A percentile compares a stretch with the other conserved stretches of the same genome.
Evolutionary conservation across 92 coral and sea anemone species (phyloP).

Genomic region (Pocillopora meandrina): DNA sequence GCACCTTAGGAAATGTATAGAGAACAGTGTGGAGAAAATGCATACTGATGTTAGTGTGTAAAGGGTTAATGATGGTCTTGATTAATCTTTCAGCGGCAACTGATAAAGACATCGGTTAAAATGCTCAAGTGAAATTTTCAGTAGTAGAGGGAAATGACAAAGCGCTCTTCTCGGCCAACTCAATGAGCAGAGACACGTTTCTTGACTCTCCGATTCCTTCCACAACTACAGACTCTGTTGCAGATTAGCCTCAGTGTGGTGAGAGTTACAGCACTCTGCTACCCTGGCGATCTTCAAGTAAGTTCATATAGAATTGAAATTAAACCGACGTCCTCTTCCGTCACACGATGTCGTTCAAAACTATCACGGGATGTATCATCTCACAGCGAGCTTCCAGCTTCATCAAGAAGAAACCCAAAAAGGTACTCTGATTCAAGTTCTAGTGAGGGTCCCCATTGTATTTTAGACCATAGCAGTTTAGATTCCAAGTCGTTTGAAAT

Average conservation of each 20-base stretch:
- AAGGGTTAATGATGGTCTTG: no score
- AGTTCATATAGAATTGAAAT: background rate
- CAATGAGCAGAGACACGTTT: slow-evolving; percentile 26
- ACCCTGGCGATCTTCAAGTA: background rate
- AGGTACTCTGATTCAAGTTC: background rate
- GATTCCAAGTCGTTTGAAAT: background rate
- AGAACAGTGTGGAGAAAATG: no score
- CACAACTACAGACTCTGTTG: slow-evolving; percentile 1
- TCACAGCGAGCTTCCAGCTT: background rate
- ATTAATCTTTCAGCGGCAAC: background rate
- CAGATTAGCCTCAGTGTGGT: background rate
- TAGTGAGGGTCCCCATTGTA: background rate
- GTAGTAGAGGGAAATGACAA: slow-evolving; percentile 26
- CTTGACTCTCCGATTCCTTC: slow-evolving; percentile 2
- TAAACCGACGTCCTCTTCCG: background rate
- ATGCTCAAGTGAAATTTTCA: slow-evolving; percentile 17
- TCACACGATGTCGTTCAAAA: background rate
- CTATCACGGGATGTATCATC: background rate
- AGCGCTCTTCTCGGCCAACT: slow-evolving; percentile 12
- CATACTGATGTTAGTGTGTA: no score
- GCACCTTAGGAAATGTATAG: no score
- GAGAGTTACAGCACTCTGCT: background rate
- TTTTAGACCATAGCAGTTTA: background rate
- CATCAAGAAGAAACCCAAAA: background rate
- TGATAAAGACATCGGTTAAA: slow-evolving; percentile 18